Evolutionary conservation across 2,888 invertebrate species (phyloP), one percentile per base, ranked within the genome.

Genomic region (Epiperipatus broadwayi): DNA sequence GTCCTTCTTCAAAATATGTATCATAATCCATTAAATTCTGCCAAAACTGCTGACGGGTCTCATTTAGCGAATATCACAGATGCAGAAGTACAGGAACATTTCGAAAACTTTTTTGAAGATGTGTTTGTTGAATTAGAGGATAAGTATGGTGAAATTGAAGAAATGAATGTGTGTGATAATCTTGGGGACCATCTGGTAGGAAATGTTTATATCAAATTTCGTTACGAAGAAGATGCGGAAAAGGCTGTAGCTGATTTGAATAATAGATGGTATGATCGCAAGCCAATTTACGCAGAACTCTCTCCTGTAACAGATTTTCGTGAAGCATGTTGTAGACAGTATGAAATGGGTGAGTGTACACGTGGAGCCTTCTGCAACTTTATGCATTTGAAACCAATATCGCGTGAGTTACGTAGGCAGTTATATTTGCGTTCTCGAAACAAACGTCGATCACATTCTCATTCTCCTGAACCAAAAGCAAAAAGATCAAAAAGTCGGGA

Each of bases 141-240:
- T 41, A 61, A 60, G 55, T 66, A 67, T 50, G 66, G 66, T 10
- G 61, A 63, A 41, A 65, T 66, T 37, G 66, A 67, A 46, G 66
- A 67, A 47, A 65, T 66, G 60, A 66, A 67, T 48, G 62, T 67
- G 7, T 66, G 66, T 50, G 66, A 67, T 51, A 66, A 66, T 48
- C 54, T 66, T 36, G 61, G 61, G 1, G 61, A 63, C 42, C 62
- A 62, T 46, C 54, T 65, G 40, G 62, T 65, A 21, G 66, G 66
- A 14, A 67, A 66, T 49, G 64, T 66, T 12, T 66, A 67, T 48
- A 56, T 66, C n/a, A 66, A 64, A 57, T 60, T 58, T 46, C 57
- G 55, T 28, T 48, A 51, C 44, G 60, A 60, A 47, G 60, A 60
- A 43, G 58, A 57, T 49, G 59, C 60, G 21, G 59, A 60, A 46